A percentile compares a stretch with the other conserved stretches of the same genome.
Evolutionary conservation across 1,140 invertebrate genomes (phyloP).

Genomic region (Caenorhabditis tropicalis): DNA sequence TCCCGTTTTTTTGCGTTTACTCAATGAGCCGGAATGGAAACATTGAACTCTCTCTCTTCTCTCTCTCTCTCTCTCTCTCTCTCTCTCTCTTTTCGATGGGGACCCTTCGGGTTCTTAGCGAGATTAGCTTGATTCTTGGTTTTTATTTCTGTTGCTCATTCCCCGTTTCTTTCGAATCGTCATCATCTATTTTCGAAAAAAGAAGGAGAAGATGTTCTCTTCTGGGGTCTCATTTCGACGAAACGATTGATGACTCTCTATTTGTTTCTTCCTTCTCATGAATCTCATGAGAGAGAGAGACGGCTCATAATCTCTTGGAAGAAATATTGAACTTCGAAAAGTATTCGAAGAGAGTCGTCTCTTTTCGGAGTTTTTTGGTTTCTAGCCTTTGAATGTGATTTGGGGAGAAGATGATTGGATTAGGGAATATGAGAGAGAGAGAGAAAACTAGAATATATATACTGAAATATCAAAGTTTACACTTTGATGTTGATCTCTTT

Average conservation of each 20-base stretch:
- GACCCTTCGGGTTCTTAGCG: background rate
- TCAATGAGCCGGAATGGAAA: constrained; percentile 41
- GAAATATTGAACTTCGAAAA: no score
- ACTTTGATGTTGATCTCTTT: no score
- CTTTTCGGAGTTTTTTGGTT: background rate
- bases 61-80: no score
- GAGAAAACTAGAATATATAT: background rate
- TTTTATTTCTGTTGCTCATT: background rate
- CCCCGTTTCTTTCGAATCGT: no score
- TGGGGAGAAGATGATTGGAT: background rate
- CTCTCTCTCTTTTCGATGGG: background rate
- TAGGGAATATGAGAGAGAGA: no score
- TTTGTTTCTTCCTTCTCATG: background rate
- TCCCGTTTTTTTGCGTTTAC: background rate
- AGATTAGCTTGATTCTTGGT: constrained; percentile 42
- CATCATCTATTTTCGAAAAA: background rate
- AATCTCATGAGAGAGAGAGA: background rate
- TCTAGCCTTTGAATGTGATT: background rate
- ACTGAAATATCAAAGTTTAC: constrained; percentile 9
- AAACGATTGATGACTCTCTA: constrained; percentile 33
- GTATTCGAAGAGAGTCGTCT: no score
- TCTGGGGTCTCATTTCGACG: background rate
- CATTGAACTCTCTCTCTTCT: background rate
- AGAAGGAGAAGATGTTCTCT: background rate
- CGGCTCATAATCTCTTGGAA: background rate